Evolutionary conservation across 2,113 vertebrate species (phyloP).

Genomic region (Sus scrofa): DNA sequence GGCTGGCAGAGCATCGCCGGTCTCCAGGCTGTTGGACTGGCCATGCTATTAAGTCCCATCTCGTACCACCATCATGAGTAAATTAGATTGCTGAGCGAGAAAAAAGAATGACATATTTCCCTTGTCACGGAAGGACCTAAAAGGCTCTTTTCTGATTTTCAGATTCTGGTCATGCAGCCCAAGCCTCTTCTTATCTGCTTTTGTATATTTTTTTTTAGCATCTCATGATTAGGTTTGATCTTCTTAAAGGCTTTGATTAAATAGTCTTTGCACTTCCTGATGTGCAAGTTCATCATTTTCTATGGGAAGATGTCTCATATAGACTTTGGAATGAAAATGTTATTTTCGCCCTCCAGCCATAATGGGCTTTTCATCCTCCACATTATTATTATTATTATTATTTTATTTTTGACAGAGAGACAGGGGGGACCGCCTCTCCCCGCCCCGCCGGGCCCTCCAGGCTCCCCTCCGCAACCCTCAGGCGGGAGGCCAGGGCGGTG

Average conservation of each 20-base stretch:
- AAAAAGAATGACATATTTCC: slow-evolving; percentile 61
- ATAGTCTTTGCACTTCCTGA: slow-evolving; percentile 75
- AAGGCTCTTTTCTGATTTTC: slow-evolving; percentile 74
- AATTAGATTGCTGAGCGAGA: slow-evolving; percentile 56
- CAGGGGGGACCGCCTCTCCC: slow-evolving; percentile 78
- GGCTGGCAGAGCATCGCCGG: no score
- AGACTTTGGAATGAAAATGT: slow-evolving; percentile 75
- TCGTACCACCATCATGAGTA: slow-evolving; percentile 34
- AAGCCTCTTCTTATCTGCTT: slow-evolving; percentile 80
- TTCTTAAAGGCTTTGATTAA: slow-evolving; percentile 83
- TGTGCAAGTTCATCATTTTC: slow-evolving; percentile 77
- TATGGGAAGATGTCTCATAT: slow-evolving; percentile 60
- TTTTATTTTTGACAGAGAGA: slow-evolving; percentile 84
- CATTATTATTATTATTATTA: slow-evolving; percentile 83
- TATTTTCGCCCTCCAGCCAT: slow-evolving; percentile 78
- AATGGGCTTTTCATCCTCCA: slow-evolving; percentile 80
- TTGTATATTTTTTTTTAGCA: slow-evolving; percentile 69
- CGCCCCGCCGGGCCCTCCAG: slow-evolving; percentile 54
- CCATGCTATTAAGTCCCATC: slow-evolving; percentile 28
- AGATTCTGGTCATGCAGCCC: slow-evolving; percentile 76
- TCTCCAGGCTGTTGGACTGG: not conserved
- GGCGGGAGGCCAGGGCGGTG: slow-evolving; percentile 45
- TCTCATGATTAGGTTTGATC: slow-evolving; percentile 80
- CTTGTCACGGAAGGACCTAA: slow-evolving; percentile 65
- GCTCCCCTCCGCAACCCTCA: slow-evolving; percentile 48